A percentile compares a stretch with the other conserved stretches of the same genome.
Evolutionary conservation across 2,888 invertebrate species (phyloP).

Genomic region (Drosophila tanythrix): DNA sequence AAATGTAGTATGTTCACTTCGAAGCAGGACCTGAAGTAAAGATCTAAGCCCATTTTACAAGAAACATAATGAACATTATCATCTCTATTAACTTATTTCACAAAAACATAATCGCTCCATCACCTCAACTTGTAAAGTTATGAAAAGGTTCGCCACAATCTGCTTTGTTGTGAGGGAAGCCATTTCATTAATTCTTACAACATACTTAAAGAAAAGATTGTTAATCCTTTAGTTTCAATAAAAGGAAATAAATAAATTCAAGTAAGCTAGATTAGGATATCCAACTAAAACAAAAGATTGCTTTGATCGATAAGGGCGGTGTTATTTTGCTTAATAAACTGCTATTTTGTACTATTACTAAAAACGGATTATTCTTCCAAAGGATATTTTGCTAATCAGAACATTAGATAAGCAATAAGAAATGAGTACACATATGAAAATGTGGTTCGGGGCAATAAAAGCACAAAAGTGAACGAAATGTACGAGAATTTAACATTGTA

Average conservation of each 20-base stretch:
- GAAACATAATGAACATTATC: neutral
- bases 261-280: neutral
- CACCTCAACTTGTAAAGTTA: neutral
- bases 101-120: neutral
- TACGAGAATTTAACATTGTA: constrained; percentile 7
- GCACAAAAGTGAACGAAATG: constrained; percentile 28
- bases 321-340: neutral
- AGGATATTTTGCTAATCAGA: constrained; percentile 26
- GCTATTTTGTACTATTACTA: neutral
- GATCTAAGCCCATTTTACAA: neutral
- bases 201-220: neutral
- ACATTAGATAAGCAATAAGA: constrained; percentile 28
- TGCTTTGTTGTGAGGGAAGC: no score
- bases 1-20: no score
- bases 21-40: no score
- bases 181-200: no score
- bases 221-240: neutral
- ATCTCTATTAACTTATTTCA: neutral
- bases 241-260: neutral
- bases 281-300: neutral
- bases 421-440: constrained; percentile 14
- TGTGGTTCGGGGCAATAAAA: constrained; percentile 41
- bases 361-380: neutral
- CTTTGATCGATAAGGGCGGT: neutral
- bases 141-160: no score